Conservation (phyloP, 1,140 invertebrate genomes). For the Conus ventricosus region DNA sequence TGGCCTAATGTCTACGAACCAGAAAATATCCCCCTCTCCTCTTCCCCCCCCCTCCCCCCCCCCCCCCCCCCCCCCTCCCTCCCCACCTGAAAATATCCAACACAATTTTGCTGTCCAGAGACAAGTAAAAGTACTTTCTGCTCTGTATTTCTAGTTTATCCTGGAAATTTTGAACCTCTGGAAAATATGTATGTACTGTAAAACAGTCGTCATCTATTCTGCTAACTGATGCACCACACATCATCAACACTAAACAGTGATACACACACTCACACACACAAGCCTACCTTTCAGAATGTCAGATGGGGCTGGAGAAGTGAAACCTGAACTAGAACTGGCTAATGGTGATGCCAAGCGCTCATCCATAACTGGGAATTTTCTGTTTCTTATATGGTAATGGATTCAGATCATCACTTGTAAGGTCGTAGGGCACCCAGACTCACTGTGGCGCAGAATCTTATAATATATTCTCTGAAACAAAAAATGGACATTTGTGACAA, state of each 20-base stretch:
- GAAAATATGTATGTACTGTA: background rate
- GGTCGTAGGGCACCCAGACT: too few species aligned
- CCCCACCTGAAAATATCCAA: too few species aligned
- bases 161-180: background rate
- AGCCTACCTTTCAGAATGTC: background rate
- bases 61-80: too few species aligned
- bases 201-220: background rate
- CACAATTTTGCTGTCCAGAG: too few species aligned
- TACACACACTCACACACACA: background rate
- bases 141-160: background rate
- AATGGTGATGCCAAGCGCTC: background rate
- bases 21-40: too few species aligned
- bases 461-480: too few species aligned
- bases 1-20: too few species aligned
- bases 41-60: too few species aligned
- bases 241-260: background rate
- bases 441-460: too few species aligned
- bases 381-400: background rate
- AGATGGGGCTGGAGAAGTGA: background rate
- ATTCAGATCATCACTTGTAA: background rate
- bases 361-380: background rate
- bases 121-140: background rate
- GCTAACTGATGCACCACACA: background rate
- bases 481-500: too few species aligned
- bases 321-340: background rate